Conservation (phyloP, 2,888 invertebrate species). For the Lordiphosa fenestrarum region DNA sequence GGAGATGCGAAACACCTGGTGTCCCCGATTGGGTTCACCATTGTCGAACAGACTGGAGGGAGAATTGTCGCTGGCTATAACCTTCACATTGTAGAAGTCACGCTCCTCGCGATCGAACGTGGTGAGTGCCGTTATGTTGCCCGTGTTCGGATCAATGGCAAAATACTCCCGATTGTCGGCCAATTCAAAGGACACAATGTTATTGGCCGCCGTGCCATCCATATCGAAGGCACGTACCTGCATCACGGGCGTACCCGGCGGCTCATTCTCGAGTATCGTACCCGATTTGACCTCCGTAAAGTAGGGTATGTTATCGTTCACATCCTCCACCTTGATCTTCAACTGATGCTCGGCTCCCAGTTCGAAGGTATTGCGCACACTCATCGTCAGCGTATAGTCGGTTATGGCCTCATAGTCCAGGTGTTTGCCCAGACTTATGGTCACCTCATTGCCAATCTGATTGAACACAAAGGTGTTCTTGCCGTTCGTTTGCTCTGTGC, state of each 20-base stretch:
- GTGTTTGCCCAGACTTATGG: conserved; percentile 87
- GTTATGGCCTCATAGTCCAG: conserved; percentile 92
- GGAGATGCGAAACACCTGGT: conserved; percentile 92
- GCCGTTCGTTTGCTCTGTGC: conserved; percentile 92
- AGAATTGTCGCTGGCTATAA: conserved; percentile 94
- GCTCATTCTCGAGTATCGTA: conserved; percentile 92
- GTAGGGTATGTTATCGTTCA: conserved; percentile 94
- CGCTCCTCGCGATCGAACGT: conserved; percentile 93
- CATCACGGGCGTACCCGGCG: conserved; percentile 91
- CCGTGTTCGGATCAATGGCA: conserved; percentile 90
- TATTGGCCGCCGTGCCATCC: conserved; percentile 91
- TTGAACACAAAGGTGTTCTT: conserved; percentile 87
- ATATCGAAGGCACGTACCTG: conserved; percentile 91
- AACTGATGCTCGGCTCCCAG: conserved; percentile 90
- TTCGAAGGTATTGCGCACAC: conserved; percentile 90
- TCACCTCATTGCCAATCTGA: conserved; percentile 86
- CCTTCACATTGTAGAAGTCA: conserved; percentile 93
- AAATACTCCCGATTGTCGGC: conserved; percentile 87
- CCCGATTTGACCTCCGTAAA: conserved; percentile 91
- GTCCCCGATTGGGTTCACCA: conserved; percentile 87
- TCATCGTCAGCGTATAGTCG: conserved; percentile 90
- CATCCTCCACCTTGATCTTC: conserved; percentile 90
- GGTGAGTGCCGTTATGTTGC: conserved; percentile 90
- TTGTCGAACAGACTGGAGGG: conserved; percentile 87
- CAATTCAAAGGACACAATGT: conserved; percentile 90